Percentiles rank a stretch among this genome's conserved stretches.
phyloP scores from a whole-genome alignment of 2,113 vertebrate species.

The Phalacrocorax carbo region DNA sequence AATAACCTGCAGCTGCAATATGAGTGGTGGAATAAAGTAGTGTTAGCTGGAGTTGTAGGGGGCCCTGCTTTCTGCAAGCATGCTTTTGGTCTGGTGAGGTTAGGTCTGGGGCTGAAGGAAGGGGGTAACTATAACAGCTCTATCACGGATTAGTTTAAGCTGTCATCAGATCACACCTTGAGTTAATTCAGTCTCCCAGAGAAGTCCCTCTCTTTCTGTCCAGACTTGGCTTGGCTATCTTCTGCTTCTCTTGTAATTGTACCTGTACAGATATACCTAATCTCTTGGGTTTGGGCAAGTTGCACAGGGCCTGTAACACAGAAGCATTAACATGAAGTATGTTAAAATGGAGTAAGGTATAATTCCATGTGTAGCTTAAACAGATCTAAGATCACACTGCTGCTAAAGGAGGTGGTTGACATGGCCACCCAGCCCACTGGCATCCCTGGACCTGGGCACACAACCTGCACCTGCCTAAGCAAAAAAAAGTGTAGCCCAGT shows the following conservation, averaged over 20 bases:
- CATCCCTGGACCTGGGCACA: rapidly evolving
- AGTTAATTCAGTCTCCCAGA: background rate
- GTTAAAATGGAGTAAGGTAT: background rate
- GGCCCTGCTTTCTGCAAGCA: rapidly evolving
- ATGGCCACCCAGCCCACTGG: rapidly evolving
- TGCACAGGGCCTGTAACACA: background rate
- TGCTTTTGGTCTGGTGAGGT: background rate
- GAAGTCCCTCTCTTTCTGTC: background rate
- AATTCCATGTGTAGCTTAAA: background rate
- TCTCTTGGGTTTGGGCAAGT: background rate
- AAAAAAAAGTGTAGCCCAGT: rapidly evolving
- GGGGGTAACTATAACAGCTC: background rate
- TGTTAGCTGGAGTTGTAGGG: background rate
- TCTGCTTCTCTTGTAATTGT: background rate
- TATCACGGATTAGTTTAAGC: background rate
- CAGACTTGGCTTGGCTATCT: background rate
- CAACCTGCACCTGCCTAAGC: rapidly evolving
- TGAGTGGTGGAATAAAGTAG: background rate
- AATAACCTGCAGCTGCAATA: background rate
- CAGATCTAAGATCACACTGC: background rate
- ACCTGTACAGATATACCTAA: background rate
- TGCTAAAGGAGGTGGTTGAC: background rate
- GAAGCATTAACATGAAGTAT: background rate
- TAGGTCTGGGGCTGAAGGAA: background rate
- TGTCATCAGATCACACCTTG: background rate